Base-by-base conservation (phyloP, 2,888 invertebrate genomes). In the Apamea sordens region DNA sequence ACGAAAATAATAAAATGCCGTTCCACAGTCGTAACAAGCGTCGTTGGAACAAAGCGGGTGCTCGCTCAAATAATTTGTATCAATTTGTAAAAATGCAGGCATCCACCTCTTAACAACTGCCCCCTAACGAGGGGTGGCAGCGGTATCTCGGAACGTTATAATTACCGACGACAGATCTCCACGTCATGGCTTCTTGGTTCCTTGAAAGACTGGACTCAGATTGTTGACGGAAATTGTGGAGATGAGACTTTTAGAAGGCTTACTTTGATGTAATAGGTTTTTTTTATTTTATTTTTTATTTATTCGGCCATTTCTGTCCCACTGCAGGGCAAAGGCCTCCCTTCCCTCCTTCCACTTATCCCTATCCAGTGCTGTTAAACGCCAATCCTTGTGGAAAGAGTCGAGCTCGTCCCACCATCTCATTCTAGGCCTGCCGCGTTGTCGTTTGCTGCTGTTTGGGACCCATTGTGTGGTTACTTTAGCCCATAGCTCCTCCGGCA, bases 61-160 rank as follows among this genome's bases (percentile, higher is more conserved):
- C 95, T 94, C 96, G 95, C 96, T 96, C 96, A 96, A 96, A 96
- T 97, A 97, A 97, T 97, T 96, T 96, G 97, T 97, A 96, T 96
- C 96, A 96, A 97, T 97, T 96, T 97, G 96, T 96, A 96, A 97
- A 96, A 97, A 96, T 97, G 96, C 96, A 96, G 92, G 92, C 95
- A 85, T 93, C 93, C 92, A 89, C 91, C 94, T 91, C 93, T 92
- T 91, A 91, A 90, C 90, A 90, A 89, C 91, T 86, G 89, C 90
- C 89, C 89, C 89, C 89, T 89, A 89, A 85, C 82, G 83, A 79
- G 85, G 89, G 90, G 88, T 89, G 88, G 86, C 53, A 69, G 82
- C 85, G 85, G 86, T 92, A 93, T 93, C 93, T 93, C 86, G 83
- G 88, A 92, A 93, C 93, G 94, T 94, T 92, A 95, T 95, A 94